Percentiles rank a stretch among this genome's conserved stretches.
Conservation (phyloP, 2,797 vertebrate species). For the Muscicapa comitata region DNA sequence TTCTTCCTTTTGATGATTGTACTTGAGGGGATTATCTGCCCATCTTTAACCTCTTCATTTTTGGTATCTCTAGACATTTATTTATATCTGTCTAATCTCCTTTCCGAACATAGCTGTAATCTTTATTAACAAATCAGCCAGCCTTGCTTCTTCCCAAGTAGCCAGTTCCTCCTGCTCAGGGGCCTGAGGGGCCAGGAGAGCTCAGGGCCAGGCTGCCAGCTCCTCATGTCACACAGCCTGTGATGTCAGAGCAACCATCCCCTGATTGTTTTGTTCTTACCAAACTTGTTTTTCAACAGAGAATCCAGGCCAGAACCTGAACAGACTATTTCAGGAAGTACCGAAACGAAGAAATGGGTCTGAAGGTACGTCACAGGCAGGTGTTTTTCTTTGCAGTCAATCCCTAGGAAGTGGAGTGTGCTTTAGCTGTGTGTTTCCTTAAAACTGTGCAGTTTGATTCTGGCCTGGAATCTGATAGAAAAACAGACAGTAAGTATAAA, state of each 20-base stretch:
- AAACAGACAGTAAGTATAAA: conserved; percentile 87
- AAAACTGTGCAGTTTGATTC: conserved; percentile 79
- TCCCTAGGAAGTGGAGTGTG: conserved; percentile 85
- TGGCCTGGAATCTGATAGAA: conserved; percentile 90
- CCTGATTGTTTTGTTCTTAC: conserved; percentile 87
- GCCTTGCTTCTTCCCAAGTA: conserved; percentile 66
- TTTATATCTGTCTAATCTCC: conserved; percentile 56
- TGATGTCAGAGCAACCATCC: conserved; percentile 73
- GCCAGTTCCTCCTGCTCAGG: conserved; percentile 37
- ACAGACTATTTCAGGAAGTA: conserved; percentile 97
- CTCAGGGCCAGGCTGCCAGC: conserved; percentile 56
- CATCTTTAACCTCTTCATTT: conserved; percentile 48
- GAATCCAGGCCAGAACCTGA: conserved; percentile 99
- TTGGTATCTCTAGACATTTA: conserved; percentile 54
- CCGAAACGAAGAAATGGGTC: conserved; percentile 97
- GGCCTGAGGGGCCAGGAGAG: conserved; percentile 4
- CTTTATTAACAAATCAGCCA: conserved; percentile 65
- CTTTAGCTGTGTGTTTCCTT: conserved; percentile 80
- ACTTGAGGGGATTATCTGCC: conserved; percentile 60
- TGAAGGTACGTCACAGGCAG: conserved; percentile 94
- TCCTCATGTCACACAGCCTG: conserved; percentile 73
- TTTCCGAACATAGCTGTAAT: conserved; percentile 56
- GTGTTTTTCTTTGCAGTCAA: conserved; percentile 89
- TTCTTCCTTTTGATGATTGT: conserved; percentile 47
- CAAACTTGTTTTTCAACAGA: conserved; percentile 98